These are phyloP conservation scores for Xenops minutus DNA, from an alignment of 2,797 vertebrate genomes.

Conservation along the genomic window DNA sequence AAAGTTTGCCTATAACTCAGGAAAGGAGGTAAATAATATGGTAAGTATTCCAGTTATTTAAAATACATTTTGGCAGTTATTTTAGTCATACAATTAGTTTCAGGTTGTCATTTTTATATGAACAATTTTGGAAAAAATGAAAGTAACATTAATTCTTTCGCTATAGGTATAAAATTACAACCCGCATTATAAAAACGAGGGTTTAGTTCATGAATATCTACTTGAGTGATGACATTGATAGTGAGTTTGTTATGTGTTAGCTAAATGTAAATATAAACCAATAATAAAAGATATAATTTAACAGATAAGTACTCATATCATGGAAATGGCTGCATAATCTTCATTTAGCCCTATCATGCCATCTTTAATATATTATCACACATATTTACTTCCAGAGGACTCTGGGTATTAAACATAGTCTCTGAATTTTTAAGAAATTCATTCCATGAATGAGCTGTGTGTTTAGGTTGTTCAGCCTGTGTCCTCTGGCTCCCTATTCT, in stretches of 20 bases:
- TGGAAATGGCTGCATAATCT: background rate
- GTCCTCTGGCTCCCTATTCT: background rate
- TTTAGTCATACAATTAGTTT: background rate
- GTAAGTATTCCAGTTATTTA: background rate
- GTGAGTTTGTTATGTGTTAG: background rate
- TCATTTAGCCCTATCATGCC: background rate
- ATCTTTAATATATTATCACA: background rate
- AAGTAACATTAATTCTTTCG: background rate
- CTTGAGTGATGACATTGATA: background rate
- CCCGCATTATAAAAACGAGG: background rate
- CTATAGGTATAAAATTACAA: background rate
- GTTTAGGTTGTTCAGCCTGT: background rate
- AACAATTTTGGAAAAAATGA: background rate
- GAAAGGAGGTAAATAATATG: background rate
- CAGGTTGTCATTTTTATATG: background rate
- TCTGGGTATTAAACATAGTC: background rate
- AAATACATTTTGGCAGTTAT: background rate
- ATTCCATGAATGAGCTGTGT: background rate
- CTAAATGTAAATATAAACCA: background rate
- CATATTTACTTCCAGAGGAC: background rate
- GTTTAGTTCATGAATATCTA: background rate
- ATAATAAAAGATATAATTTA: background rate
- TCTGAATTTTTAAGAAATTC: background rate
- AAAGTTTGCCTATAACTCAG: background rate
- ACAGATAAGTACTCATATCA: background rate